A percentile compares a stretch with the other conserved stretches of the same genome.
phyloP scores from a whole-genome alignment of 2,888 invertebrate genomes.

The Cylindroiulus punctatus region DNA sequence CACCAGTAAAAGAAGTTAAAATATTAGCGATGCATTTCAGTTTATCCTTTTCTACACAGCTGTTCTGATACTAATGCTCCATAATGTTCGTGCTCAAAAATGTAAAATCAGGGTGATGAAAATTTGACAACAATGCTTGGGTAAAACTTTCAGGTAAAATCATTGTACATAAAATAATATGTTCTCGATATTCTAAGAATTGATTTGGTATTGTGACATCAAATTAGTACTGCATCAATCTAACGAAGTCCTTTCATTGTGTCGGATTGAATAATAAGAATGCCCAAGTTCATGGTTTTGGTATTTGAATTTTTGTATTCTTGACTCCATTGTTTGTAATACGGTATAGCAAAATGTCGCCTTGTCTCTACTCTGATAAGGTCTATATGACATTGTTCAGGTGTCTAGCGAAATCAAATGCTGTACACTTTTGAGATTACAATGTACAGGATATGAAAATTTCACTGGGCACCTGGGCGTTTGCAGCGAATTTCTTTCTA shows the following conservation, averaged over 20 bases:
- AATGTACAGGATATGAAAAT: neutral
- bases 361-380: neutral
- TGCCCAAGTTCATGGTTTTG: neutral
- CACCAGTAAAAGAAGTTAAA: neutral
- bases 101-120: neutral
- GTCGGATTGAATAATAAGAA: neutral
- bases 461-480: neutral
- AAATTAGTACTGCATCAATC: too few species aligned
- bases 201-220: neutral
- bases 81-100: neutral
- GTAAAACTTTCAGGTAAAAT: too few species aligned
- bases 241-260: neutral
- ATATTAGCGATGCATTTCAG: neutral
- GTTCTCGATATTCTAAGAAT: too few species aligned
- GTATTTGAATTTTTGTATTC: neutral
- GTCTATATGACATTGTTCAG: neutral
- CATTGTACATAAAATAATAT: too few species aligned
- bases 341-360: conserved; percentile 31
- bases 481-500: neutral
- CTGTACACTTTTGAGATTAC: neutral
- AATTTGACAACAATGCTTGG: neutral
- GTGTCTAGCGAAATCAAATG: neutral
- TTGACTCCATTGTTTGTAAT: neutral
- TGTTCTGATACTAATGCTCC: neutral
- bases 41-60: neutral